Percentiles rank a stretch among this genome's conserved stretches.
Evolutionary conservation across 1,140 invertebrate genomes (phyloP).

Genomic region (Pygmarrhopalites habei): DNA sequence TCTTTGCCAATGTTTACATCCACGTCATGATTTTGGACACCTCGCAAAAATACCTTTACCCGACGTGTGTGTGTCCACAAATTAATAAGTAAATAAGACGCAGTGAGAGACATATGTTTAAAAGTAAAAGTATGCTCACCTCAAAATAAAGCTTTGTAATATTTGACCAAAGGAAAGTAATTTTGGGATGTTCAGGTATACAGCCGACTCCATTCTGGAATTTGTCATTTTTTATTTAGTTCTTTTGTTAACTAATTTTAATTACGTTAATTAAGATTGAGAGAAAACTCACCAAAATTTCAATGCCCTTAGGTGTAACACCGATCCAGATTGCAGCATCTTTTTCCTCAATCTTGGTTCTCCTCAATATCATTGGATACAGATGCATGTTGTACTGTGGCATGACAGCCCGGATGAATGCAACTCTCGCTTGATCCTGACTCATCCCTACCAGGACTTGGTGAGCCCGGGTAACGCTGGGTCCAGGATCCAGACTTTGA

Average conservation of each 20-base stretch:
- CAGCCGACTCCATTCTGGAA: conserved; percentile 37
- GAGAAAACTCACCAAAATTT: too few species aligned
- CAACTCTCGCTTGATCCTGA: conserved; percentile 30
- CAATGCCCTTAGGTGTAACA: conserved; percentile 37
- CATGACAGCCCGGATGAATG: conserved; percentile 36
- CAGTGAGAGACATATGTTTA: too few species aligned
- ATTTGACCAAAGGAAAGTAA: conserved; percentile 80
- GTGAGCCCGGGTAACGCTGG: conserved; percentile 22
- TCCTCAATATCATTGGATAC: conserved; percentile 33
- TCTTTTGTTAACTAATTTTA: too few species aligned
- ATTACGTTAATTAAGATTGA: too few species aligned
- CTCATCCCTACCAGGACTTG: conserved; percentile 25
- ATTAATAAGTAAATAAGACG: too few species aligned
- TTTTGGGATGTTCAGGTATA: conserved; percentile 39
- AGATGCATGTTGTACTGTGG: conserved; percentile 38
- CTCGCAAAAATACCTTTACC: too few species aligned
- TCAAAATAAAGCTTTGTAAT: conserved; percentile 91
- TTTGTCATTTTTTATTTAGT: not conserved
- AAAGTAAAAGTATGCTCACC: too few species aligned
- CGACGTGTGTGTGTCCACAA: too few species aligned
- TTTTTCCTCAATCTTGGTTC: conserved; percentile 35
- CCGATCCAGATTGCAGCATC: conserved; percentile 35
- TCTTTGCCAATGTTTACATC: too few species aligned
- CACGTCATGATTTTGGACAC: too few species aligned
- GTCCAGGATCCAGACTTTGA: conserved; percentile 6